Conservation (phyloP, 2,113 vertebrate species). For the Burhinus bistriatus region DNA sequence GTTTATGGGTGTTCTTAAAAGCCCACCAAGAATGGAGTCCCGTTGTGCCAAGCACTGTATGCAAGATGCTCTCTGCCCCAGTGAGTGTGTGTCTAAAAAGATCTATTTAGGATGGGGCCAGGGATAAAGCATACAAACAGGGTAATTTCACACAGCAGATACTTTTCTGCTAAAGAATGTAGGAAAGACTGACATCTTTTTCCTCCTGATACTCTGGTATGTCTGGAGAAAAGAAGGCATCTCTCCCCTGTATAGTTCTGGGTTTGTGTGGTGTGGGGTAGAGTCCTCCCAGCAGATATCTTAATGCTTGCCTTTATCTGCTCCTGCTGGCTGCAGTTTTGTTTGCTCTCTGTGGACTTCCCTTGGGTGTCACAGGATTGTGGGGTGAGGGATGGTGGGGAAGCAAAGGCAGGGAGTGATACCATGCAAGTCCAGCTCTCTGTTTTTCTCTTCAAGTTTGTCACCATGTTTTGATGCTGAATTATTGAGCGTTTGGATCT, state of each 20-base stretch:
- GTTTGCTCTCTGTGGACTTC: neutral
- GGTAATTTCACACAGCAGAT: neutral
- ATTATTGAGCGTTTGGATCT: neutral
- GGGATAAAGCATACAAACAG: neutral
- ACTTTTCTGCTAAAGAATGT: neutral
- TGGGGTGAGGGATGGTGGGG: neutral
- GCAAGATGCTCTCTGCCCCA: neutral
- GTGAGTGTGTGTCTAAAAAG: neutral
- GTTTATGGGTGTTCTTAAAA: slow-evolving; percentile 16
- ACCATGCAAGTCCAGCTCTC: neutral
- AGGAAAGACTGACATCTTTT: neutral
- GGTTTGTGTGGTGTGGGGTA: too few species aligned
- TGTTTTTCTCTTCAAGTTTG: neutral
- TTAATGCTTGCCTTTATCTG: neutral
- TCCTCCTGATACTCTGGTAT: neutral
- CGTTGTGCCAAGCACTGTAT: neutral
- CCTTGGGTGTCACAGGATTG: neutral
- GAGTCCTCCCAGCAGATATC: neutral
- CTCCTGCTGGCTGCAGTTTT: neutral
- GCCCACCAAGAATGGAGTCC: neutral
- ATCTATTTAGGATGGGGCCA: neutral
- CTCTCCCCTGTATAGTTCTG: neutral
- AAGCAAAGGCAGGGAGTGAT: neutral
- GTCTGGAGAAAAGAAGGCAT: neutral
- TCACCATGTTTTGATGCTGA: neutral